These are phyloP conservation scores for Tadarida brasiliensis DNA, from an alignment of 2,797 vertebrate genomes.

Conservation along the genomic window DNA sequence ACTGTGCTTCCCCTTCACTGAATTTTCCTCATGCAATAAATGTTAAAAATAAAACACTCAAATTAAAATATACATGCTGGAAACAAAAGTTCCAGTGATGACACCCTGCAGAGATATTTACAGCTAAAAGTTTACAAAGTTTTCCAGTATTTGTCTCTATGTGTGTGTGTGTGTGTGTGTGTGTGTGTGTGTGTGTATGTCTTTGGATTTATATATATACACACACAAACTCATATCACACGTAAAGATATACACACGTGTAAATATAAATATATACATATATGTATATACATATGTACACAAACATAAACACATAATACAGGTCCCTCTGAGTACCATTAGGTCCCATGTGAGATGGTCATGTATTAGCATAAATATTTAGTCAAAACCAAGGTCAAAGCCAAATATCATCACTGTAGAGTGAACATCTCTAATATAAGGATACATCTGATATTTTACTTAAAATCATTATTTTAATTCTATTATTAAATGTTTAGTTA, in stretches of 20 bases:
- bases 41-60: conserved; percentile 29
- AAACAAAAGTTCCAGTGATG: background rate
- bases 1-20: background rate
- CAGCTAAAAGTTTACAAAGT: background rate
- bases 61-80: background rate
- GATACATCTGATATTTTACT: background rate
- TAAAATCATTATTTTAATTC: background rate
- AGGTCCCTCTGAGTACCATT: background rate
- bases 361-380: background rate
- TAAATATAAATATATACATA: background rate
- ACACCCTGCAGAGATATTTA: background rate
- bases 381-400: background rate
- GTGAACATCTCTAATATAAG: background rate
- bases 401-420: background rate
- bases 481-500: background rate
- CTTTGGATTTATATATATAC: background rate
- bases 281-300: background rate
- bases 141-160: background rate
- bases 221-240: background rate
- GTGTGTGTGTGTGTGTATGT: background rate
- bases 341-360: background rate
- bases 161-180: background rate
- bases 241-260: background rate
- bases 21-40: background rate
- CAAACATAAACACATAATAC: background rate